phyloP scores from a whole-genome alignment of 2,797 vertebrate species.

The Notolepis coatsorum region DNA sequence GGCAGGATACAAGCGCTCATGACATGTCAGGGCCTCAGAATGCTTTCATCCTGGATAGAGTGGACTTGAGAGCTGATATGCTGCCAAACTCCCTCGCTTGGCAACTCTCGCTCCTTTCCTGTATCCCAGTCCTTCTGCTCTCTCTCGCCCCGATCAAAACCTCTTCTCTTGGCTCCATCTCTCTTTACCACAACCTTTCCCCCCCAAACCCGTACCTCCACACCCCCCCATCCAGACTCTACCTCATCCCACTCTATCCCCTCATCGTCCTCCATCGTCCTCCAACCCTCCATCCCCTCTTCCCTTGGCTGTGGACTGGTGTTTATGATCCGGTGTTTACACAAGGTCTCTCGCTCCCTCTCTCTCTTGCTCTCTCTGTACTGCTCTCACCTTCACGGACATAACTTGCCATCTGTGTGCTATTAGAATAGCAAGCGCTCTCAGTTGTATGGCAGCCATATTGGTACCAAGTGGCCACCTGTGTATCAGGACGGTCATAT shows the following conservation, averaged over 20 bases:
- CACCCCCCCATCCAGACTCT: neutral
- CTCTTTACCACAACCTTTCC: no score
- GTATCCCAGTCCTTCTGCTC: slow-evolving; percentile 41
- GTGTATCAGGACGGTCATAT: neutral
- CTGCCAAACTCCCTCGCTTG: slow-evolving; percentile 76
- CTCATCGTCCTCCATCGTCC: slow-evolving; percentile 30
- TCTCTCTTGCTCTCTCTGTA: neutral
- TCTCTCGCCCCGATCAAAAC: slow-evolving; percentile 34
- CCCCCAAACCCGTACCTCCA: no score
- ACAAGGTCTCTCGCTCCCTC: slow-evolving; percentile 35
- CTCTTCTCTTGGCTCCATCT: slow-evolving; percentile 48
- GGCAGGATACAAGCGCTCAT: slow-evolving; percentile 38
- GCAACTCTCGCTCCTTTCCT: slow-evolving; percentile 50
- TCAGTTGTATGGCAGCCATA: slow-evolving; percentile 11
- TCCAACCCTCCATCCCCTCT: slow-evolving; percentile 7
- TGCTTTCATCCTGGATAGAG: slow-evolving; percentile 75
- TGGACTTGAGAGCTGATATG: slow-evolving; percentile 69
- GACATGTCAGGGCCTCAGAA: slow-evolving; percentile 57
- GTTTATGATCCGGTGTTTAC: slow-evolving; percentile 57
- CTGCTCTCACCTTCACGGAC: slow-evolving; percentile 14
- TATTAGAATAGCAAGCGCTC: slow-evolving; percentile 36
- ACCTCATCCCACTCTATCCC: neutral
- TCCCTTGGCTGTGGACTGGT: slow-evolving; percentile 54
- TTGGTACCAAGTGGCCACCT: neutral
- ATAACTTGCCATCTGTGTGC: slow-evolving; percentile 48